Percentiles rank a stretch among this genome's conserved stretches.
Evolutionary conservation across 2,888 invertebrate genomes (phyloP).

Genomic region (Agrilus cyanescens): DNA sequence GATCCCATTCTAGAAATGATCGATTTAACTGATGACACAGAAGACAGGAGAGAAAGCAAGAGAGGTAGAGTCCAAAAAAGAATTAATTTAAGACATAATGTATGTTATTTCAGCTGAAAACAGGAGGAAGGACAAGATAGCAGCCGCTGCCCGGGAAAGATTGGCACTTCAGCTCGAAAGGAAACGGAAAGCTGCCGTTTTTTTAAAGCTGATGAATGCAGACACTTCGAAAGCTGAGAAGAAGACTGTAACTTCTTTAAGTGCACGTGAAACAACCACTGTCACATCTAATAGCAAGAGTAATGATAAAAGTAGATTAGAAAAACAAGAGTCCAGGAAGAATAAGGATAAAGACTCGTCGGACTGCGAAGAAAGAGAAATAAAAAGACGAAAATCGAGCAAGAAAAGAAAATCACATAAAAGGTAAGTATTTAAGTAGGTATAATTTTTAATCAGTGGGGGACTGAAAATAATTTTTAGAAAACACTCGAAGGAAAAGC

Average conservation of each 20-base stretch:
- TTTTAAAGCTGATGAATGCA: constrained; percentile 39
- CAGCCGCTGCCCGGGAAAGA: constrained; percentile 43
- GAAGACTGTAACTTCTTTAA: constrained; percentile 21
- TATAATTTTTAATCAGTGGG: neutral
- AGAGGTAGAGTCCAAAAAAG: constrained; percentile 16
- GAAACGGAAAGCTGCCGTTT: constrained; percentile 70
- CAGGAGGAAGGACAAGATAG: constrained; percentile 46
- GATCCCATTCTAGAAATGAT: constrained; percentile 42
- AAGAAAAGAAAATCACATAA: constrained; percentile 40
- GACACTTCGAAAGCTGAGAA: constrained; percentile 13
- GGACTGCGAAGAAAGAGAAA: constrained; percentile 27
- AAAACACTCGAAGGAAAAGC: constrained; percentile 28
- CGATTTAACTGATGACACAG: constrained; percentile 46
- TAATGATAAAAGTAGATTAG: constrained; percentile 13
- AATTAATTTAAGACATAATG: neutral
- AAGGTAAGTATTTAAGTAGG: constrained; percentile 32
- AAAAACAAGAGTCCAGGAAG: constrained; percentile 21
- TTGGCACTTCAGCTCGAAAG: constrained; percentile 58
- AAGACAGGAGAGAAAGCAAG: constrained; percentile 34
- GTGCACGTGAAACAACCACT: constrained; percentile 27
- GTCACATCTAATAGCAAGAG: constrained; percentile 9
- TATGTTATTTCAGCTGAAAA: constrained; percentile 37
- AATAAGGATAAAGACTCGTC: constrained; percentile 26
- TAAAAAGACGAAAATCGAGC: constrained; percentile 30
- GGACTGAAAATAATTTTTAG: constrained; percentile 14